Conservation (phyloP, 2,113 vertebrate species). For the Trogon melanurus region DNA sequence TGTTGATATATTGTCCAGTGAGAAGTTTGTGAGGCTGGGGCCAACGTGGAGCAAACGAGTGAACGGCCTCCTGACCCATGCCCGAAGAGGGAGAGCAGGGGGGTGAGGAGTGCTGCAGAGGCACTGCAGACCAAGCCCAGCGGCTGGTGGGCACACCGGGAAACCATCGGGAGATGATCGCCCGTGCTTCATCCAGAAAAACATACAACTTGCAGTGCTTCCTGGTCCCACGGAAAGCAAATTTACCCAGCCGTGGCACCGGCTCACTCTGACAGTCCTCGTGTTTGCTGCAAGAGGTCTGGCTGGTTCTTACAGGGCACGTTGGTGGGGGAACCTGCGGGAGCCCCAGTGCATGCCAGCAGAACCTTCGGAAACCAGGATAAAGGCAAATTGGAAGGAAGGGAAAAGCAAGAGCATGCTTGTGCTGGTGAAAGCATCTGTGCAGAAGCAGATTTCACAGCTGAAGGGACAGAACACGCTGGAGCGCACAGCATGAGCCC, state of each 20-base stretch:
- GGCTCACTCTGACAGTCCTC: neutral
- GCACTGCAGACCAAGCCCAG: neutral
- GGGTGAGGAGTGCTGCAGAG: neutral
- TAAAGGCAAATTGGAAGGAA: neutral
- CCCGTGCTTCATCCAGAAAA: neutral
- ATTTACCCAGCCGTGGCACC: neutral
- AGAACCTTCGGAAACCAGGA: neutral
- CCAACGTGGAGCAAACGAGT: slow-evolving; percentile 29
- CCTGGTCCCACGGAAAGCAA: neutral
- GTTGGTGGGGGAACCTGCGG: rapidly evolving
- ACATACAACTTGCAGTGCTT: neutral
- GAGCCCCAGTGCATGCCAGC: neutral
- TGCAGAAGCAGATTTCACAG: neutral
- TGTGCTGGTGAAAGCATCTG: neutral
- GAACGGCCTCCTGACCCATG: neutral
- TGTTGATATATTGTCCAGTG: slow-evolving; percentile 65
- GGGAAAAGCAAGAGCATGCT: neutral
- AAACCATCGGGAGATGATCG: neutral
- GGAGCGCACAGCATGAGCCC: neutral
- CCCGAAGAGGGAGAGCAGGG: neutral
- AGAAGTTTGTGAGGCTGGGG: slow-evolving; percentile 34
- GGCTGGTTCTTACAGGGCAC: neutral
- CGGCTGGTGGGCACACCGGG: neutral
- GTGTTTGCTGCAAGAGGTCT: neutral
- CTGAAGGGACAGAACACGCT: neutral